Evolutionary conservation across 1,140 invertebrate genomes (phyloP).

Genomic region (Drosophila kanapiae): DNA sequence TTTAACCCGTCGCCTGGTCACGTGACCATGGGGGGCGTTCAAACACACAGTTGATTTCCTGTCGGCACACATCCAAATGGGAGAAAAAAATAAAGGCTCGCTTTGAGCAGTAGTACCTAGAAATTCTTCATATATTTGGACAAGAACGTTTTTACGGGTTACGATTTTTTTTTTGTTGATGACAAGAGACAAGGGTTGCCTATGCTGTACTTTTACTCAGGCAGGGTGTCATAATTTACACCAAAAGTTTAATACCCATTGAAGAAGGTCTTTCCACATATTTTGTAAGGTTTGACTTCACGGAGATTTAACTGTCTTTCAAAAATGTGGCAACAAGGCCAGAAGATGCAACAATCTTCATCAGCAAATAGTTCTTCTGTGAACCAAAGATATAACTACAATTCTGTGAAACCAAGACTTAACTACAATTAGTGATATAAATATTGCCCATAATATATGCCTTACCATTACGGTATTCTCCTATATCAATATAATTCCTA

Average conservation of each 20-base stretch:
- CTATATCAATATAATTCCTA: too few species aligned
- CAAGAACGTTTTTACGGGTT: not conserved
- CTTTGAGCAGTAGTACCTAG: not conserved
- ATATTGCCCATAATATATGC: too few species aligned
- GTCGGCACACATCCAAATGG: slow-evolving; percentile 1
- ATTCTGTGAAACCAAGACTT: too few species aligned
- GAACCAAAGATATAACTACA: too few species aligned
- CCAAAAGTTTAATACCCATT: not conserved
- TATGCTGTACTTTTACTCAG: not conserved
- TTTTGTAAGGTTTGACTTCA: too few species aligned
- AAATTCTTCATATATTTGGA: not conserved
- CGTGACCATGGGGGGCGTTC: slow-evolving; percentile 23
- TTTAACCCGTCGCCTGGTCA: slow-evolving; percentile 33
- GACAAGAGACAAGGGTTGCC: not conserved
- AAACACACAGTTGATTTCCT: not conserved
- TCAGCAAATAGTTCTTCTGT: too few species aligned
- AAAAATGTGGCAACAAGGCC: too few species aligned
- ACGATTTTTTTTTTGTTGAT: not conserved
- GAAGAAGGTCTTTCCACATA: too few species aligned
- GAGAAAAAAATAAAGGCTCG: not conserved
- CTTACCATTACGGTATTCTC: too few species aligned
- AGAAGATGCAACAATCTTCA: too few species aligned
- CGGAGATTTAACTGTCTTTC: too few species aligned
- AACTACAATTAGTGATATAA: too few species aligned
- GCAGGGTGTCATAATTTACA: not conserved